A percentile compares a stretch with the other conserved stretches of the same genome.
Evolutionary conservation across 2,888 invertebrate species (phyloP).

Genomic region (Tenthredo scrophulariae): DNA sequence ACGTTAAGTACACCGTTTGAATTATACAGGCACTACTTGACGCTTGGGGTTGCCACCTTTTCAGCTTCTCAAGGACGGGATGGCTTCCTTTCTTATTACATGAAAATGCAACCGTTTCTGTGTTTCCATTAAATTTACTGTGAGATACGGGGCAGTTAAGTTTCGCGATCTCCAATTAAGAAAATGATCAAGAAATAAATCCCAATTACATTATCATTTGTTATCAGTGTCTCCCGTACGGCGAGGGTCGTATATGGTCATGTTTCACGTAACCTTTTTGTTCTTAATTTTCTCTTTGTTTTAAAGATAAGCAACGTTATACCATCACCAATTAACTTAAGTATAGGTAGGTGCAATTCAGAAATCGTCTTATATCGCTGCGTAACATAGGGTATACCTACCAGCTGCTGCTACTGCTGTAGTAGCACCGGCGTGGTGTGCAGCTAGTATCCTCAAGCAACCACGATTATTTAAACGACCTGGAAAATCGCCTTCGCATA

Average conservation of each 20-base stretch:
- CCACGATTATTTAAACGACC: conserved; percentile 34
- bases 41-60: background rate
- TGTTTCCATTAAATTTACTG: too few species aligned
- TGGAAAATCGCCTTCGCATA: conserved; percentile 23
- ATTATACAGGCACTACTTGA: conserved; percentile 15
- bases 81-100: background rate
- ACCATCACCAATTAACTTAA: conserved; percentile 47
- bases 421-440: background rate
- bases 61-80: conserved; percentile 34
- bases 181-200: conserved; percentile 31
- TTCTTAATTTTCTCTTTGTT: background rate
- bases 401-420: background rate
- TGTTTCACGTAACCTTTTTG: background rate
- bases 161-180: conserved; percentile 18
- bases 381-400: background rate
- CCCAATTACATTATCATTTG: conserved; percentile 38
- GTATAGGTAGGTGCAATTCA: conserved; percentile 37
- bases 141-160: background rate
- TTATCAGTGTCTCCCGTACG: conserved; percentile 15
- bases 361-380: conserved; percentile 28
- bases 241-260: background rate
- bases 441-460: background rate
- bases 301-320: conserved; percentile 22
- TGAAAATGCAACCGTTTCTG: too few species aligned
- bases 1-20: conserved; percentile 13